A percentile compares a stretch with the other conserved stretches of the same genome.
Conservation (phyloP, 2,888 invertebrate species). For the Apotomis capreana region DNA sequence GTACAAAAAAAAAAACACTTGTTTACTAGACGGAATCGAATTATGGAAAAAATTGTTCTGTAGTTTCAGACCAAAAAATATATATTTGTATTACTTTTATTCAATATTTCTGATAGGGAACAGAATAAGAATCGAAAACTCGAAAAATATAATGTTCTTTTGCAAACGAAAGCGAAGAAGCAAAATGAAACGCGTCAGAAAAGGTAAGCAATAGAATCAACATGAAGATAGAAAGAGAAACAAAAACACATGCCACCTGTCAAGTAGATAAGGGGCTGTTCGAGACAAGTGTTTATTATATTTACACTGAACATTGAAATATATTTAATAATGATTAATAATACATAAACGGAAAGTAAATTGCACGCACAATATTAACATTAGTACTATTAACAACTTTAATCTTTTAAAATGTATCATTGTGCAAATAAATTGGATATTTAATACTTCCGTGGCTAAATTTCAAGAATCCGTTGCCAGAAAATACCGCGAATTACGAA, state of each 20-base stretch:
- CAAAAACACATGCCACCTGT: neutral
- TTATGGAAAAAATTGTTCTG: neutral
- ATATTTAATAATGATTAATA: too few species aligned
- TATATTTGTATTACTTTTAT: neutral
- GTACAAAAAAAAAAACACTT: neutral
- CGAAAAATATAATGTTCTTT: neutral
- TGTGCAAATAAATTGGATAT: too few species aligned
- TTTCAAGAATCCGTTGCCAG: too few species aligned
- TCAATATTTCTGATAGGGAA: neutral
- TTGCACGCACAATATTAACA: too few species aligned
- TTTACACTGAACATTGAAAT: neutral
- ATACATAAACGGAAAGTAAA: too few species aligned
- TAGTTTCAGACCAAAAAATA: neutral
- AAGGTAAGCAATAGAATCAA: neutral
- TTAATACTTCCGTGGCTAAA: too few species aligned
- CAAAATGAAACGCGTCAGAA: neutral
- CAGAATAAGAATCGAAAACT: neutral
- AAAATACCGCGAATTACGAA: too few species aligned
- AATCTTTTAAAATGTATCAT: too few species aligned
- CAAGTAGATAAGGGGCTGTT: neutral
- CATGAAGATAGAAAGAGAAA: neutral
- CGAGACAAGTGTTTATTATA: conserved; percentile 7
- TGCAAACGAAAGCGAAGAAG: conserved; percentile 15
- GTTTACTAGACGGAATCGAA: neutral
- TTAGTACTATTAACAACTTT: too few species aligned